Evolutionary conservation across 1,140 invertebrate genomes (phyloP).

Genomic region (Euwallacea similis): DNA sequence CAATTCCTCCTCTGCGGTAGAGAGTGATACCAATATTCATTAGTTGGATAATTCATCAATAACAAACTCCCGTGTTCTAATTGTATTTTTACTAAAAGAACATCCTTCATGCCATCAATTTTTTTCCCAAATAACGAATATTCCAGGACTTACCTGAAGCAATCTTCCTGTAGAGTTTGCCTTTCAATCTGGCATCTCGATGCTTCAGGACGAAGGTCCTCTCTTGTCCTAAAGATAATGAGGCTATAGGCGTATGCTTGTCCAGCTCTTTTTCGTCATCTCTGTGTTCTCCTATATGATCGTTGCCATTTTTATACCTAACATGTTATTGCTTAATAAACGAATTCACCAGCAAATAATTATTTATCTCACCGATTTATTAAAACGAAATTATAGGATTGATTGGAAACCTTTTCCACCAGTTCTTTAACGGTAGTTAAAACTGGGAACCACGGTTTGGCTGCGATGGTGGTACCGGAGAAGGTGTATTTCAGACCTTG

Average conservation of each 20-base stretch:
- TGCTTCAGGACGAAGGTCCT: slow-evolving; percentile 70
- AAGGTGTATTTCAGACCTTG: slow-evolving; percentile 66
- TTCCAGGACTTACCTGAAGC: slow-evolving; percentile 47
- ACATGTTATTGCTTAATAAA: background rate
- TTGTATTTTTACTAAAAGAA: slow-evolving; percentile 58
- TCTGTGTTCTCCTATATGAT: slow-evolving; percentile 73
- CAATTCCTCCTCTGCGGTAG: slow-evolving; percentile 64
- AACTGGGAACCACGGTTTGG: slow-evolving; percentile 63
- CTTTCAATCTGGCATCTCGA: slow-evolving; percentile 58
- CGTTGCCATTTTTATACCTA: slow-evolving; percentile 70
- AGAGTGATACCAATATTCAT: slow-evolving; percentile 72
- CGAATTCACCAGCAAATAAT: background rate
- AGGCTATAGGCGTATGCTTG: slow-evolving; percentile 65
- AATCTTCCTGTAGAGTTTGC: slow-evolving; percentile 53
- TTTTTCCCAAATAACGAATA: too few species aligned
- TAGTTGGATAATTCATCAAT: slow-evolving; percentile 74
- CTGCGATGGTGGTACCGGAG: slow-evolving; percentile 64
- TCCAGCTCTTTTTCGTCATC: slow-evolving; percentile 72
- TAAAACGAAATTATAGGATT: slow-evolving; percentile 70
- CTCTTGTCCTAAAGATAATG: slow-evolving; percentile 67
- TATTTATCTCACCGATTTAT: slow-evolving; percentile 63
- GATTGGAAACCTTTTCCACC: slow-evolving; percentile 58
- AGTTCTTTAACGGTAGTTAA: slow-evolving; percentile 59
- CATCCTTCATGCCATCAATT: too few species aligned
- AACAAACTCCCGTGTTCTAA: slow-evolving; percentile 68